phyloP scores from a whole-genome alignment of 2,113 vertebrate species.

The Agapornis roseicollis region DNA sequence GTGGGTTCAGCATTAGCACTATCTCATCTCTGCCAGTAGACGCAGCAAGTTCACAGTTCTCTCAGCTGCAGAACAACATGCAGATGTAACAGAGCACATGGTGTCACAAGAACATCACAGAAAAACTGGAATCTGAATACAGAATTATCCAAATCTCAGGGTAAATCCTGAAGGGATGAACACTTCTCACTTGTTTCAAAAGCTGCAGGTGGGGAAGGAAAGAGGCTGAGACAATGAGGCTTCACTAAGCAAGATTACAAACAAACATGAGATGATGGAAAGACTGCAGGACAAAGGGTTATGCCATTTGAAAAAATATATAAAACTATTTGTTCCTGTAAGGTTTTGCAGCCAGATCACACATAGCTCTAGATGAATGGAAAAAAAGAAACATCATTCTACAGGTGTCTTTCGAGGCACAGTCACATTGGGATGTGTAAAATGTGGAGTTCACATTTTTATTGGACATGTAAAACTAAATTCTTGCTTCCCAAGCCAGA shows the following conservation, averaged over 20 bases:
- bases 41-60: not conserved
- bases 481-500: slow-evolving; percentile 55
- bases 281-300: not conserved
- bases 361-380: not conserved
- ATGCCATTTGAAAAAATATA: not conserved
- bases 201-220: not conserved
- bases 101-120: not conserved
- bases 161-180: not conserved
- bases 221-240: not conserved
- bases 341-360: not conserved
- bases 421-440: not conserved
- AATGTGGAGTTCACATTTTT: slow-evolving; percentile 26
- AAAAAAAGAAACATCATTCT: not conserved
- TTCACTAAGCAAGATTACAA: not conserved
- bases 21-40: not conserved
- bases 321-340: not conserved
- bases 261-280: not conserved
- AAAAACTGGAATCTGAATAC: not conserved
- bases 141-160: not conserved
- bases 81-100: not conserved
- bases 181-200: not conserved
- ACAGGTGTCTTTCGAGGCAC: not conserved
- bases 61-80: not conserved
- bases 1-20: not conserved
- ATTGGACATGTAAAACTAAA: slow-evolving; percentile 45